Conservation (phyloP, 2,113 vertebrate species). For the Macquaria australasica region DNA sequence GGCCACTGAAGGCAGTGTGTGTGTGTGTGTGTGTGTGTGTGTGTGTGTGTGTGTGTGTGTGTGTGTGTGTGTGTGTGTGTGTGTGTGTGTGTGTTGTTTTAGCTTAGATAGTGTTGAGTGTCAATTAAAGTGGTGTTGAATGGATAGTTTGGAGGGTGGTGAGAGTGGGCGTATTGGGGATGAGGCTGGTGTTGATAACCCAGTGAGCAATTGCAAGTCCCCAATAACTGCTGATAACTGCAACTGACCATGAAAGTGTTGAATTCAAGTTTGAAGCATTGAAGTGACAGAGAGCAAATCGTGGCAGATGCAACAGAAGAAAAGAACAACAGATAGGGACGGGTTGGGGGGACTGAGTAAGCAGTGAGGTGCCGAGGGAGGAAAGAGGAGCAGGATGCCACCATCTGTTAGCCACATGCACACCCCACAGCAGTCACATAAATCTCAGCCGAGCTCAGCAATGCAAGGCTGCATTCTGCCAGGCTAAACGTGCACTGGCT, state of each 20-base stretch:
- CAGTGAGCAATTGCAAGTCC: conserved; percentile 19
- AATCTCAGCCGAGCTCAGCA: conserved; percentile 83
- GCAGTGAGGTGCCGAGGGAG: conserved; percentile 68
- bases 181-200: conserved; percentile 37
- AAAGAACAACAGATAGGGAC: conserved; percentile 36
- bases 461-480: conserved; percentile 83
- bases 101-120: not conserved
- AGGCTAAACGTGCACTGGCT: conserved; percentile 75
- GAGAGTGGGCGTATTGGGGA: not conserved
- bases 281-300: conserved; percentile 18
- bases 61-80: too few species aligned
- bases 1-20: too few species aligned
- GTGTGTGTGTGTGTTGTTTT: conserved; percentile 28
- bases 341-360: conserved; percentile 54
- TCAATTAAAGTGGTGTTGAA: conserved; percentile 10
- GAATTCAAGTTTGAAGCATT: not conserved
- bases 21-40: conserved; percentile 3
- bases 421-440: conserved; percentile 84
- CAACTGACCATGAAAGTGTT: conserved; percentile 1
- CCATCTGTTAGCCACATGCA: conserved; percentile 88
- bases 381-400: conserved; percentile 77
- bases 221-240: not conserved
- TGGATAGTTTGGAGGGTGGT: not conserved
- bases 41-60: conserved; percentile 6
- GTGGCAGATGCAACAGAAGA: conserved; percentile 18